These are phyloP conservation scores for Styela clava DNA, from an alignment of 23 tunicate genomes.

Conservation along the genomic window DNA sequence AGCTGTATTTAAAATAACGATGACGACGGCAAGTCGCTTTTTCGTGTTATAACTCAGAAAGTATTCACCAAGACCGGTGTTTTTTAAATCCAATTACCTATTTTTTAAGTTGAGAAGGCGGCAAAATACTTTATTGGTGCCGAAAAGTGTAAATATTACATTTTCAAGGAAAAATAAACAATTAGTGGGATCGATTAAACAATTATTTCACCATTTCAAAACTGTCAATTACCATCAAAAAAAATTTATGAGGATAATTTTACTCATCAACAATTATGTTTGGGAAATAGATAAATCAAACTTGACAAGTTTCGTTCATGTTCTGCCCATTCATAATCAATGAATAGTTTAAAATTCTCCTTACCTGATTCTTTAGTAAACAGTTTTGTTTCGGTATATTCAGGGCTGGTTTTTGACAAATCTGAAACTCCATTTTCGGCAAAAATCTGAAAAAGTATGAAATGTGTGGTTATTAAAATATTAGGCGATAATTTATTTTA, in stretches of 20 bases:
- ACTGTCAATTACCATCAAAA: not conserved
- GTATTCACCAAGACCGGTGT: too few species aligned
- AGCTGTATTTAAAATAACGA: too few species aligned
- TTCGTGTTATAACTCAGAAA: too few species aligned
- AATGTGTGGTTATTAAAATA: not conserved
- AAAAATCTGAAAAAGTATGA: conserved; percentile 38
- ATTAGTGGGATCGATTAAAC: not conserved
- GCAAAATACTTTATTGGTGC: not conserved
- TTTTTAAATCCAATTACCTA: not conserved
- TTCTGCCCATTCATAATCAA: not conserved
- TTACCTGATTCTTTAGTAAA: conserved; percentile 41
- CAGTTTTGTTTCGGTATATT: conserved; percentile 21
- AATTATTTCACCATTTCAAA: not conserved
- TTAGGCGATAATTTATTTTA: too few species aligned
- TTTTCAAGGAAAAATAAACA: not conserved
- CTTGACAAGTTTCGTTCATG: not conserved
- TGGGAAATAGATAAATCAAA: not conserved
- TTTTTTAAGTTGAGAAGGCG: not conserved
- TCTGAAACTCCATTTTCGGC: conserved; percentile 63
- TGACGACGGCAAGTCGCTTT: too few species aligned
- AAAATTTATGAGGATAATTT: too few species aligned
- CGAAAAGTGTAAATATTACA: not conserved
- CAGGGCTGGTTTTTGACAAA: not conserved
- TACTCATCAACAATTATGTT: not conserved
- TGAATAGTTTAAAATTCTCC: not conserved